Evolutionary conservation across 1,140 invertebrate species (phyloP), one percentile per base, ranked within the genome.

Genomic region (Cherax quadricarinatus): DNA sequence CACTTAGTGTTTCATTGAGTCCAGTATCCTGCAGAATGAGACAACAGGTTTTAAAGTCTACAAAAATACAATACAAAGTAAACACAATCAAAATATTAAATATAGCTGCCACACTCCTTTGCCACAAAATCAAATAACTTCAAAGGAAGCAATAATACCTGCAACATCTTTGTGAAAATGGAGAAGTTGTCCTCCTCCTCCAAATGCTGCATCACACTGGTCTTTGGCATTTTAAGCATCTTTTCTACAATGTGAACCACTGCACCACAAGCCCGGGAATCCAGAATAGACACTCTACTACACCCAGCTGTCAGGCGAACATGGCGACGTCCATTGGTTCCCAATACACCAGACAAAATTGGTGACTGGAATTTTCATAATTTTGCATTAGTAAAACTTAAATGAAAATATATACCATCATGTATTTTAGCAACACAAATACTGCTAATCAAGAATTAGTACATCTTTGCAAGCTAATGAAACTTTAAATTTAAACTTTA

Each of bases 191-290:
- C 93, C 91, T 96, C 95, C 5, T 93, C 93, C 60, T 95, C 94
- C 4, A 96, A 94, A 41, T 95, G 94, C 5, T 96, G 94, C 85
- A 95, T 93, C 75, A 96, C 94, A 79, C 94, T 95, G 60, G 95
- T 95, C 86, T 95, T 95, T 51, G 96, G 95, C 18, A 96, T 96
- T 2, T 95, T 92, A 41, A 97, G 94, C 21, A 96, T 94, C 88
- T 95, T 95, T 93, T 96, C 96, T 12, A 97, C 95, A 93, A 96
- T 95, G 93, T 97, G 96, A 30, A 97, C 95, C 4, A 96, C 95
- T 4, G 96, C 96, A 16, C 96, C 96, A 92, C 96, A 97, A 49
- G 96, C 96, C 91, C 96, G 95, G 88, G 96, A 96, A 94, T 97
- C 96, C 49, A 96, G 95, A 85, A 96, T 95, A 1, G 96, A 95